These are phyloP conservation scores for Garra rufa DNA, from an alignment of 2,113 vertebrate genomes.

Conservation along the genomic window DNA sequence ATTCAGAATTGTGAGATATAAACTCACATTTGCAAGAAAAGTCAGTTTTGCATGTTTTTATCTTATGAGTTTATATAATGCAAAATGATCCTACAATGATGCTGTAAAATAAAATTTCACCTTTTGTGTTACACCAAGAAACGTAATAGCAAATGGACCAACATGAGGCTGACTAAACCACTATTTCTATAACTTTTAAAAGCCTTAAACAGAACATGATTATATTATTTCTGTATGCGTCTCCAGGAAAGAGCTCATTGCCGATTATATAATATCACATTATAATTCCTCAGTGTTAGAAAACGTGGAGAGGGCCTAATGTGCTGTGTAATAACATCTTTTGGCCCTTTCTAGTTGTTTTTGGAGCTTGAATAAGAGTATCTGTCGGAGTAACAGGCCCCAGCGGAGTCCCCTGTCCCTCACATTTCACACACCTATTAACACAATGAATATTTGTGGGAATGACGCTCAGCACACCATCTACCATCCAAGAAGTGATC, in stretches of 20 bases:
- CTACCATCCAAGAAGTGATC: slow-evolving; percentile 10
- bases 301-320: background rate
- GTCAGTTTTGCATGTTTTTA: too few relatives aligned
- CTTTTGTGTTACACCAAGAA: too few relatives aligned
- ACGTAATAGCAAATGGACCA: too few relatives aligned
- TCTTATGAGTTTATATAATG: too few relatives aligned
- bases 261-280: background rate
- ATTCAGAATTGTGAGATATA: too few relatives aligned
- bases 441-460: background rate
- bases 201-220: background rate
- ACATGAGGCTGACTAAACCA: too few relatives aligned
- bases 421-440: background rate
- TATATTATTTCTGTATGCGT: background rate
- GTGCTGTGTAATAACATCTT: background rate
- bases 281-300: background rate
- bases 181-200: background rate
- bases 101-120: too few relatives aligned
- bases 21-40: too few relatives aligned
- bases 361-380: slow-evolving; percentile 1
- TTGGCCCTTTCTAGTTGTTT: background rate
- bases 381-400: background rate
- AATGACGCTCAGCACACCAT: slow-evolving; percentile 26
- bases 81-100: too few relatives aligned
- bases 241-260: background rate
- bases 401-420: background rate